Base-by-base conservation (phyloP, 2,888 invertebrate genomes). In the Nemoura dubitans region DNA sequence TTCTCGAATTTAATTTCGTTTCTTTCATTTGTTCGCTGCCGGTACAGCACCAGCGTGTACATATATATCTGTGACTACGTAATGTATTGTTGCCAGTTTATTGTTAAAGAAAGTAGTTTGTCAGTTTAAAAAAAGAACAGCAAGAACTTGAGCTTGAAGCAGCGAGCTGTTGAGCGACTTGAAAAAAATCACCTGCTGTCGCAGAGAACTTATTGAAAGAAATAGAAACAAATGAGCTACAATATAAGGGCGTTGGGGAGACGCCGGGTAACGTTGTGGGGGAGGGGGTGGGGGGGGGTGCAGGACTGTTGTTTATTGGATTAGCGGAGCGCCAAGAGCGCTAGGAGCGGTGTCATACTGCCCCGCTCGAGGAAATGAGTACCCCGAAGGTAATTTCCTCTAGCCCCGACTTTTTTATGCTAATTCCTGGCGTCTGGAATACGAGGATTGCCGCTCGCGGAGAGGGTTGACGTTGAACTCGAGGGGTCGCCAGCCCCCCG, bases 321-420 rank as follows among this genome's bases (percentile, higher is more conserved):
- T 87, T 87, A 87, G 86, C 21, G 82, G 16, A 78, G 43, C 78
- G 25, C 76, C 83, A 59, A 59, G 59, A 59, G 14, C 36, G 36
- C 10, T 6, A 6, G 10, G 36, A 36, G 36, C 59, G 14, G 87
- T 85, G 78, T 87, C 83, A 59, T 30, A 25, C 29, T 85, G 80
- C 84, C 77, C 14, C 43, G 81, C 80, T 85, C 25, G 76, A 77
- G 86, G 87, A 86, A 87, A 87, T 86, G 86, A 86, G 86, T n/a
- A 85, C 84, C 81, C 42, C 86, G 82, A 86, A 87, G 87, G 87
- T 87, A 87, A 87, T 87, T 87, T 87, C 87, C 87, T 87, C 86
- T 86, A 83, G 86, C 83, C 86, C 77, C 42, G 85, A 80, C 86
- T 87, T 82, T 83, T 87, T 87, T 87, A 87, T 87, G 87, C 87